Conservation (phyloP, 2,113 vertebrate species). For the Pseudorectes ferrugineus region DNA sequence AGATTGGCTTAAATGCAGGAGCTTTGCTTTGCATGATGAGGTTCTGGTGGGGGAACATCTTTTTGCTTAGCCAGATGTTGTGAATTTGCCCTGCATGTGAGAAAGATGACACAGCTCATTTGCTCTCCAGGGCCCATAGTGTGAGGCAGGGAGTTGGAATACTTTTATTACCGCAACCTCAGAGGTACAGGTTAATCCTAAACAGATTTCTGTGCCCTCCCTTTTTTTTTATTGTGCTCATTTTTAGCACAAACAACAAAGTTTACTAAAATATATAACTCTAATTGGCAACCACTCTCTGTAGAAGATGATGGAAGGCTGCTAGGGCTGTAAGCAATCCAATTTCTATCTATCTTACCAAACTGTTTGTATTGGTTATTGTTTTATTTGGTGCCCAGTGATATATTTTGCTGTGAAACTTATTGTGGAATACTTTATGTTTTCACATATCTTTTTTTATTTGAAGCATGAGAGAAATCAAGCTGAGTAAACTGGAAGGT, state of each 20-base stretch:
- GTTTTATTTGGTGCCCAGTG: not conserved
- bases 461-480: not conserved
- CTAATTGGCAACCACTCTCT: not conserved
- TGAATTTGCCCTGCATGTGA: not conserved
- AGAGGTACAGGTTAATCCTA: not conserved
- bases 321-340: not conserved
- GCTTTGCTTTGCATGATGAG: slow-evolving; percentile 11
- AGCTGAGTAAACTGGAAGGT: not conserved
- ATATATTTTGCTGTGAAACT: not conserved
- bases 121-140: not conserved
- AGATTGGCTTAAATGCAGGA: slow-evolving; percentile 15
- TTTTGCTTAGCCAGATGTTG: slow-evolving; percentile 29
- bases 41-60: slow-evolving; percentile 15
- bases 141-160: not conserved
- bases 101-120: not conserved
- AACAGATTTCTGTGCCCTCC: not conserved
- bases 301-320: not conserved
- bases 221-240: not conserved
- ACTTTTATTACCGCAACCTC: not conserved
- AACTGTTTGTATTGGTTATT: not conserved
- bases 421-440: not conserved
- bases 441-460: not conserved
- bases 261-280: not conserved
- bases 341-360: not conserved
- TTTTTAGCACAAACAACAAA: not conserved